Evolutionary conservation across 2,113 vertebrate genomes (phyloP).

Genomic region (Muntiacus reevesi): DNA sequence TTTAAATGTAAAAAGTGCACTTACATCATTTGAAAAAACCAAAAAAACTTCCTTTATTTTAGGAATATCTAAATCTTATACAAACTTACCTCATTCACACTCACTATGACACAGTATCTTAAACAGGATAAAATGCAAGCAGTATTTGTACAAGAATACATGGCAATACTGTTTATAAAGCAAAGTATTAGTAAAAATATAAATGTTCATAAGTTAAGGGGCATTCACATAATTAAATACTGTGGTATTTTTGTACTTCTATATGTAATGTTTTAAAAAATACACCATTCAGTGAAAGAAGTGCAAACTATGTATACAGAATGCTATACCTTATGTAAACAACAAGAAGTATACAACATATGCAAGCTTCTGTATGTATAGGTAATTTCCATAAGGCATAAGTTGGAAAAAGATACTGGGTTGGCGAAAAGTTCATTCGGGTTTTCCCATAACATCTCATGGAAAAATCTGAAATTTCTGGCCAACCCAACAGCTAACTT

Average conservation of each 20-base stretch:
- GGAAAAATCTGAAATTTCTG: background rate
- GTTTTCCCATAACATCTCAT: background rate
- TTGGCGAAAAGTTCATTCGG: background rate
- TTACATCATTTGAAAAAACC: background rate
- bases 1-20: background rate
- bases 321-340: background rate
- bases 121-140: background rate
- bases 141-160: background rate
- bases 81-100: background rate
- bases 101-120: background rate
- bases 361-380: background rate
- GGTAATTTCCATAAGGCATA: background rate
- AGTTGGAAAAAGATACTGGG: background rate
- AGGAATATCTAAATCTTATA: background rate
- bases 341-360: background rate
- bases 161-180: background rate
- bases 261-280: background rate
- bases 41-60: background rate
- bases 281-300: background rate
- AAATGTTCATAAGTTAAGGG: background rate
- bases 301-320: accelerated
- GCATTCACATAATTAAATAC: background rate
- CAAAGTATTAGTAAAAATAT: background rate
- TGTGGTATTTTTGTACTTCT: background rate
- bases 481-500: background rate